phyloP scores from a whole-genome alignment of 2,113 vertebrate species.

The Tautogolabrus adspersus region DNA sequence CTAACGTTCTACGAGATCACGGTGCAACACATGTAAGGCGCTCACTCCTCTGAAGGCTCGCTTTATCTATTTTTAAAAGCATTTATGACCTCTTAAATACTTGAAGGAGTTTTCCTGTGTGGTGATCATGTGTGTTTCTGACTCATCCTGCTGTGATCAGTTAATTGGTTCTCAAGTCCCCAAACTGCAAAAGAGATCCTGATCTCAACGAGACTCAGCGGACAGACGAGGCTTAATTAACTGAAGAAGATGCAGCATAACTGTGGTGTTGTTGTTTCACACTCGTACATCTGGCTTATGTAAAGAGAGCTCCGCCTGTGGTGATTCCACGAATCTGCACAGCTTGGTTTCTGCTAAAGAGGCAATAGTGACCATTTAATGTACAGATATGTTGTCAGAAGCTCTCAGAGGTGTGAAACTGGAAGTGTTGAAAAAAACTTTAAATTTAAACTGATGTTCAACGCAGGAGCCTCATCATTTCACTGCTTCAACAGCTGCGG shows the following conservation, averaged over 20 bases:
- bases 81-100: background rate
- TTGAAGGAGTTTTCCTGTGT: background rate
- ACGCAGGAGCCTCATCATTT: conserved; percentile 7
- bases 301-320: background rate
- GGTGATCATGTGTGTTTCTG: background rate
- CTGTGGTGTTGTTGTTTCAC: background rate
- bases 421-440: background rate
- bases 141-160: background rate
- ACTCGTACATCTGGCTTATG: background rate
- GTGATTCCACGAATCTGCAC: background rate
- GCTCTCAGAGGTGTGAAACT: background rate
- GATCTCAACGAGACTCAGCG: background rate
- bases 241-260: background rate
- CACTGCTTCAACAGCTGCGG: conserved; percentile 19
- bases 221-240: background rate
- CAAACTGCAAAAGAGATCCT: background rate
- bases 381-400: background rate
- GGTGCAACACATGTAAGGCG: too few relatives aligned
- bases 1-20: too few relatives aligned
- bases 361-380: background rate
- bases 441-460: conserved; percentile 1
- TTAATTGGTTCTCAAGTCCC: background rate
- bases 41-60: background rate
- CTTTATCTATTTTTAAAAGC: background rate
- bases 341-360: too few relatives aligned